Percentiles rank a stretch among this genome's conserved stretches.
Evolutionary conservation across 2,113 vertebrate species (phyloP).

Genomic region (Odocoileus hemionus): DNA sequence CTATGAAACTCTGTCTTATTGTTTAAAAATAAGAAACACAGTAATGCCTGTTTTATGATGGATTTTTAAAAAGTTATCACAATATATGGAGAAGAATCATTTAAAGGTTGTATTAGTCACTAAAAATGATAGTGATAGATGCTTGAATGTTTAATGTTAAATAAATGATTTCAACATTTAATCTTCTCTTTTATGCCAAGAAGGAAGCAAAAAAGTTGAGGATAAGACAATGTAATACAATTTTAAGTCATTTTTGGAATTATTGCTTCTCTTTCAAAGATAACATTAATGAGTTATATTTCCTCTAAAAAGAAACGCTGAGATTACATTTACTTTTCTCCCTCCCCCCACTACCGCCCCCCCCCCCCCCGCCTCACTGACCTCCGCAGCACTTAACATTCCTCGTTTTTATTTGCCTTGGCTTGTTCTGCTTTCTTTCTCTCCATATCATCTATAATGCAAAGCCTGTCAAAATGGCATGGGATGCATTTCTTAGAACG

Average conservation of each 20-base stretch:
- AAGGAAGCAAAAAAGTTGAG: neutral
- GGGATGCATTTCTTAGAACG: neutral
- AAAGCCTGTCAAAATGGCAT: neutral
- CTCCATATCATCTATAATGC: neutral
- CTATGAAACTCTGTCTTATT: neutral
- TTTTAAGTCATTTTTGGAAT: neutral
- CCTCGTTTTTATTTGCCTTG: neutral
- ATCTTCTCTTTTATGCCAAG: neutral
- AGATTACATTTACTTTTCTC: neutral
- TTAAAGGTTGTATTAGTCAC: neutral
- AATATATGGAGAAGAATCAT: neutral
- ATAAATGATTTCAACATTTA: neutral
- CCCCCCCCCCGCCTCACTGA: too few species aligned
- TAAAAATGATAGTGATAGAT: neutral
- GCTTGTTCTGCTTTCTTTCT: neutral
- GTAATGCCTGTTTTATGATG: neutral
- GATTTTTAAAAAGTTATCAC: neutral
- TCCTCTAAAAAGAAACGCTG: neutral
- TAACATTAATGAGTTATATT: neutral
- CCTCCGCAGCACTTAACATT: neutral
- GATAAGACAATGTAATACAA: neutral
- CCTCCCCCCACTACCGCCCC: too few species aligned
- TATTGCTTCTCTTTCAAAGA: neutral
- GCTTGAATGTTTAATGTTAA: neutral
- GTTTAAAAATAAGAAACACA: neutral